Evolutionary conservation across 2,888 invertebrate species (phyloP).

Genomic region (Ernsta delagoae): DNA sequence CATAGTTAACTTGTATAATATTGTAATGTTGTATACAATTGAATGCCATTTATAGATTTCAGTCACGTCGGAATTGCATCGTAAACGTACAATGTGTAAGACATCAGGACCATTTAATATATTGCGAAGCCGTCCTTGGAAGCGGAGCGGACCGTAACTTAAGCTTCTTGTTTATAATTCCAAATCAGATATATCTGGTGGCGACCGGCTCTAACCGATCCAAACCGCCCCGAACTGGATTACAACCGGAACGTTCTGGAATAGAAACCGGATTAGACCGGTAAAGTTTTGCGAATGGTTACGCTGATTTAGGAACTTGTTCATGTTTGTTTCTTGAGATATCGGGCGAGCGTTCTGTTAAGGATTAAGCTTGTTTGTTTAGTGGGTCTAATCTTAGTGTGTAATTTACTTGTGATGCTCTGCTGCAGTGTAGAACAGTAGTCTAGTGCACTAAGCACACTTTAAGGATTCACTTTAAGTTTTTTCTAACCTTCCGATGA

Average conservation of each 20-base stretch:
- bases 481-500: no score
- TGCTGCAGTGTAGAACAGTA: background rate
- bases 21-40: background rate
- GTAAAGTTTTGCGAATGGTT: conserved; percentile 76
- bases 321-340: conserved; percentile 71
- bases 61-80: conserved; percentile 14
- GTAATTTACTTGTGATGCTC: background rate
- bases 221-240: conserved; percentile 65
- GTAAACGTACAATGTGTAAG: conserved; percentile 17
- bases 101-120: conserved; percentile 43
- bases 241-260: conserved; percentile 60
- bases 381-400: conserved; percentile 55
- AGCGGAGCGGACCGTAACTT: conserved; percentile 38
- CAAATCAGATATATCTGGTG: conserved; percentile 67
- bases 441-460: no score
- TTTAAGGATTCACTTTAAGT: no score
- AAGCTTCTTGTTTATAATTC: conserved; percentile 69
- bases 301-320: conserved; percentile 79
- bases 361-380: conserved; percentile 50
- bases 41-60: background rate
- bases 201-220: conserved; percentile 57
- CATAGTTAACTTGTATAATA: background rate
- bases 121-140: conserved; percentile 41
- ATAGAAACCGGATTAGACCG: conserved; percentile 74
- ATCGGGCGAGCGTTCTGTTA: conserved; percentile 52